A percentile compares a stretch with the other conserved stretches of the same genome.
These are phyloP conservation scores for Nycticryphes semicollaris DNA, from an alignment of 2,113 vertebrate species.

Conservation along the genomic window DNA sequence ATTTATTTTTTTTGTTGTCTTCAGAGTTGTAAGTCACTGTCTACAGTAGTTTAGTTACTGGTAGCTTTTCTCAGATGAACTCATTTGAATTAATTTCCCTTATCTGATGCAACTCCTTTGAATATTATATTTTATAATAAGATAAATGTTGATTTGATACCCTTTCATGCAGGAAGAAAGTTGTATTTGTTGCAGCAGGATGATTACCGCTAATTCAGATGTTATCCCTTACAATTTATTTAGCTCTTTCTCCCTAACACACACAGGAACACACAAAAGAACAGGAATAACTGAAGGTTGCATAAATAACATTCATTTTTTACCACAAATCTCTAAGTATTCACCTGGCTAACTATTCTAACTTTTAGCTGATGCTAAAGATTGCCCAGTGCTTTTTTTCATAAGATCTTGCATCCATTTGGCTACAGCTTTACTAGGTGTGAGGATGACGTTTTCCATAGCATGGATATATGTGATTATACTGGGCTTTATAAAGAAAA, in stretches of 20 bases:
- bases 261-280: neutral
- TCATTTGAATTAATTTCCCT: neutral
- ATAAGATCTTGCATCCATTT: neutral
- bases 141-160: neutral
- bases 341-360: neutral
- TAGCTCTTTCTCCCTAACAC: neutral
- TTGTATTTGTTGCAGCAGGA: neutral
- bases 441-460: neutral
- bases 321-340: neutral
- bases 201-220: neutral
- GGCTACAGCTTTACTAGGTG: neutral
- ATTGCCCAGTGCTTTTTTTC: neutral
- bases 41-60: neutral
- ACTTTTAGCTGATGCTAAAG: neutral
- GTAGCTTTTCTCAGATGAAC: neutral
- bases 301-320: neutral
- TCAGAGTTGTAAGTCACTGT: neutral
- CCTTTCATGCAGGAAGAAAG: neutral
- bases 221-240: neutral
- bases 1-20: neutral
- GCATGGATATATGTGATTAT: neutral
- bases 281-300: neutral
- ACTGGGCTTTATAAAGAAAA: neutral
- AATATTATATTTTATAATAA: neutral
- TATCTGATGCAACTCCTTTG: neutral